These are phyloP conservation scores for Otis tarda DNA, from an alignment of 2,113 vertebrate genomes.

Conservation along the genomic window DNA sequence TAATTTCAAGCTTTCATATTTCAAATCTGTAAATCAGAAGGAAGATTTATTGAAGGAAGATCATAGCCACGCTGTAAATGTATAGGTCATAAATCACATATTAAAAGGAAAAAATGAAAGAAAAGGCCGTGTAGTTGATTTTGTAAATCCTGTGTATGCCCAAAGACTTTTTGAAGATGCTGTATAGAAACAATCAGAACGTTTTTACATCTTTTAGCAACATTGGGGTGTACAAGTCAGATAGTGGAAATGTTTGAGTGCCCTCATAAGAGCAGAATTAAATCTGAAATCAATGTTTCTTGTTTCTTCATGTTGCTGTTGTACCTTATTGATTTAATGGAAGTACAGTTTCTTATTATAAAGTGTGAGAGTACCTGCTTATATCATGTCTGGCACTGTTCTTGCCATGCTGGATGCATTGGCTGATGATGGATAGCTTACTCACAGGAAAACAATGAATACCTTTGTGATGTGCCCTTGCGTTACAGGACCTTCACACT, in stretches of 20 bases:
- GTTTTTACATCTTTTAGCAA: not conserved
- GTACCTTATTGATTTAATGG: not conserved
- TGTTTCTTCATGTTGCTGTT: not conserved
- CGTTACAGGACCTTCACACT: not conserved
- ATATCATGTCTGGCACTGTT: not conserved
- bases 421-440: constrained; percentile 17
- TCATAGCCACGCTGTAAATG: not conserved
- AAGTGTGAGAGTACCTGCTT: not conserved
- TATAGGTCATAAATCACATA: not conserved
- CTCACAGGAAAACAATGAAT: not conserved
- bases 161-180: not conserved
- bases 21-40: constrained; percentile 1
- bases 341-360: not conserved
- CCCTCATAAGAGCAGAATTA: not conserved
- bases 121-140: not conserved
- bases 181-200: not conserved
- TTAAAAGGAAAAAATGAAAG: not conserved
- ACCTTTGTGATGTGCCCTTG: not conserved
- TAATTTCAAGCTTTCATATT: constrained; percentile 5
- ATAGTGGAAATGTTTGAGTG: not conserved
- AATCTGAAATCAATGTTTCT: not conserved
- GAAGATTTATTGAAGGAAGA: not conserved
- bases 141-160: not conserved
- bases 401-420: not conserved
- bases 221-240: not conserved